These are phyloP conservation scores for Sebastolobus alascanus DNA, from an alignment of 2,797 vertebrate species.

Conservation along the genomic window DNA sequence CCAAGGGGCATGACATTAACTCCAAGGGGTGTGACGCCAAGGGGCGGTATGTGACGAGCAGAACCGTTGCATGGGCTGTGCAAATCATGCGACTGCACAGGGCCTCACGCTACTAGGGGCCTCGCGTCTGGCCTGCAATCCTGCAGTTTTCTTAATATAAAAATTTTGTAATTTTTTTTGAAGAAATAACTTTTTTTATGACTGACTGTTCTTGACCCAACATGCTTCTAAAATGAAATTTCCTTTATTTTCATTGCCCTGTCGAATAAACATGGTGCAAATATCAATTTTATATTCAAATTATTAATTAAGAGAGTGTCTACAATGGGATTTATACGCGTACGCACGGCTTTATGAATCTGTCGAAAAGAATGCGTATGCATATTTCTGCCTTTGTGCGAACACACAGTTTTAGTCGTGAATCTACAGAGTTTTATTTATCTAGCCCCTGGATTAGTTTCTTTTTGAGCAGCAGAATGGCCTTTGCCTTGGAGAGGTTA, in stretches of 20 bases:
- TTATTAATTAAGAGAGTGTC: neutral
- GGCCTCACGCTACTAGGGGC: too few relatives aligned
- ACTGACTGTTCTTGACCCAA: neutral
- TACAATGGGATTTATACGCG: neutral
- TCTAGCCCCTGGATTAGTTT: neutral
- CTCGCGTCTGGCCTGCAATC: neutral
- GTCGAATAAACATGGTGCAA: neutral
- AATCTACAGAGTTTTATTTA: neutral
- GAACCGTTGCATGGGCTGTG: neutral
- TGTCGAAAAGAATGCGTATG: neutral
- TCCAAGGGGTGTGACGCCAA: too few relatives aligned
- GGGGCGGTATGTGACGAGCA: neutral
- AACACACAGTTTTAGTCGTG: neutral
- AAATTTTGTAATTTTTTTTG: neutral
- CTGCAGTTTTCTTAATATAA: neutral
- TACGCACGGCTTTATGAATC: neutral
- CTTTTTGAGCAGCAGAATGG: neutral
- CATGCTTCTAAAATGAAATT: neutral
- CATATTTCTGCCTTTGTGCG: neutral
- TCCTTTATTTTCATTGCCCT: neutral
- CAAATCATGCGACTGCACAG: neutral
- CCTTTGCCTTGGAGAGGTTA: neutral
- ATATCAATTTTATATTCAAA: neutral
- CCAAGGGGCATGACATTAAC: too few relatives aligned
- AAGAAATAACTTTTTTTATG: neutral